Base-by-base conservation (phyloP, 2,888 invertebrate species). In the Drosophila melanocephala region DNA sequence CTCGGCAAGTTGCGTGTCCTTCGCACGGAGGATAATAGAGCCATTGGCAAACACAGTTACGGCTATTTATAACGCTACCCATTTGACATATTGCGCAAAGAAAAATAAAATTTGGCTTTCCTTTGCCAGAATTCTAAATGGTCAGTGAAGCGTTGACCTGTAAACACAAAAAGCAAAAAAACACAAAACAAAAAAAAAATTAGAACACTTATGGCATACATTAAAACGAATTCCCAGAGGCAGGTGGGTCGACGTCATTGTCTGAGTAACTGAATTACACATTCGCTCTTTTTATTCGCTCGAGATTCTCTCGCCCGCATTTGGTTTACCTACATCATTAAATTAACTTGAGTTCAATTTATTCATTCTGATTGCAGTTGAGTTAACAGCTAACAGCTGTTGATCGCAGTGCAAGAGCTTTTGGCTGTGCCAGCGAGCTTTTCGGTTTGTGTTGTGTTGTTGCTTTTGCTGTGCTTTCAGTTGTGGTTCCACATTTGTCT, bases 61-160 rank as follows among this genome's bases (percentile, higher is more conserved):
- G 44, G 32, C 86, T 86, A 88, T 90, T 84, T 78, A 83, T 81
- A 88, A 76, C 12, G 76, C 12, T 64, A 72, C 72, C 75, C 74
- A 51, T 72, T 81, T 83, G 81, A 81, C 84, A 75, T 67, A 88
- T 85, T 75, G 81, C 76, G 37, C 28, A 57, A 28, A 47, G 47
- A 26, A 57, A 37, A 28, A 39, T 28, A 71, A 75, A 88, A 90
- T 89, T 86, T 83, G 62, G 57, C 66, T 66, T 60, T 76, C 77
- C 47, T 50, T 64, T 59, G 26, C 50, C 44, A 51, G 51, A 47
- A 47, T 56, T 55, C 56, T 37, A 14, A 58, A 51, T 72, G 72
- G 62, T 65, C 78, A 76, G 65, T 75, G 74, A 56, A 80, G 83
- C 80, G 70, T 85, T 90, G 86, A 90, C 86, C 90, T 76, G 84